Evolutionary conservation across 1,140 invertebrate species (phyloP), one percentile per base, ranked within the genome.

Genomic region (Gryon sp.): DNA sequence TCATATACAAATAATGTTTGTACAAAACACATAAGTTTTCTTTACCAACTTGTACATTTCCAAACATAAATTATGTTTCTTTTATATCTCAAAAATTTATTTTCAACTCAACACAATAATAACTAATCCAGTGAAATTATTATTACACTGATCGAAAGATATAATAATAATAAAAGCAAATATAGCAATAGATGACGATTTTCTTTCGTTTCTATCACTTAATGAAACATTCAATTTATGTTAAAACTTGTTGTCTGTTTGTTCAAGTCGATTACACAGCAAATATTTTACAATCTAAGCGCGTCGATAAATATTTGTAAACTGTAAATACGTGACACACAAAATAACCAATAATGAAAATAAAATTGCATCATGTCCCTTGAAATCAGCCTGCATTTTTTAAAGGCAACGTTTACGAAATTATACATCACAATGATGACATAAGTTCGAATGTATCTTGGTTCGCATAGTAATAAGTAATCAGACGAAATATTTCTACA

Each of bases 381-480:
- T n/a, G n/a, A n/a, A 28, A 18, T 24, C 20, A 36, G 32, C 46
- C 45, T 63, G 45, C 18, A 43, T 30, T 52, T n/a, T n/a, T 9
- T 18, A 43, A 45, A 12, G 38, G 28, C 36, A 26, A 40, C 18
- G 19, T 40, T 57, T 24, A 46, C 18, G 30, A 36, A 40, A 72
- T 38, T 45, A 26, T n/a, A 73, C 12, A 40, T 12, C 32, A 55
- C 1, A 46, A 46, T 22, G 18, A 30, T 24, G 50, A 73, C 59
- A 46, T 52, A 59, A 59, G 28, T 57, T 66, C 28, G 43, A 32
- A 60, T 40, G 41, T 66, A 41, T 66, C 62, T 60, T 60, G 53
- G 60, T 74, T 74, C 50, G 60, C 53, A 65, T 74, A 72, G 38
- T 52, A 72, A 55, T 62, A 66, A 45, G 41, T 66, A 74, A 36